Percentiles rank a stretch among this genome's conserved stretches.
Conservation (phyloP, 2,113 vertebrate species). For the Halichoerus grypus region DNA sequence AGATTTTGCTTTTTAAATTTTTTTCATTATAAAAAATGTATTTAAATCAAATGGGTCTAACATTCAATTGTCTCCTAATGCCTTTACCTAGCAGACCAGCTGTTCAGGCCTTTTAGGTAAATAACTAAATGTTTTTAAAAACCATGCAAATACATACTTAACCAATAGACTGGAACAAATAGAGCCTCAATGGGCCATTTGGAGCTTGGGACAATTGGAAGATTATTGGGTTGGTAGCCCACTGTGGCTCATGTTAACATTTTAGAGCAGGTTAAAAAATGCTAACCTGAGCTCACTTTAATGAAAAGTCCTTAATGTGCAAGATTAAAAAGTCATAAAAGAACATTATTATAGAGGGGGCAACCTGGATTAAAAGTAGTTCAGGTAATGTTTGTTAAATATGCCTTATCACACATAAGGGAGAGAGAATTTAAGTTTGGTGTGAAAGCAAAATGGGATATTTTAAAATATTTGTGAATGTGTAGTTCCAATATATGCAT, state of each 20-base stretch:
- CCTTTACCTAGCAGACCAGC: slow-evolving; percentile 84
- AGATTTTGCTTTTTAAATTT: slow-evolving; percentile 78
- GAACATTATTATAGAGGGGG: slow-evolving; percentile 62
- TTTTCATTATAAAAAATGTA: slow-evolving; percentile 77
- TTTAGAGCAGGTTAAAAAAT: slow-evolving; percentile 77
- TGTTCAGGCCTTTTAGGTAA: slow-evolving; percentile 84
- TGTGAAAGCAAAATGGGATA: slow-evolving; percentile 41
- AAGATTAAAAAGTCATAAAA: slow-evolving; percentile 81
- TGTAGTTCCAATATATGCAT: neutral
- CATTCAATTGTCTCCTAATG: slow-evolving; percentile 76
- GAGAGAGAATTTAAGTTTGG: neutral
- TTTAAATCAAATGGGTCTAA: slow-evolving; percentile 82
- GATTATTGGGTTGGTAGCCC: slow-evolving; percentile 77
- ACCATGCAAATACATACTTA: slow-evolving; percentile 82
- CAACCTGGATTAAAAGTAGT: slow-evolving; percentile 67
- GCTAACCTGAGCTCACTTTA: slow-evolving; percentile 74
- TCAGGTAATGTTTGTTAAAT: slow-evolving; percentile 71
- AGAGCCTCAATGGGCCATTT: slow-evolving; percentile 75
- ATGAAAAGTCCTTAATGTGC: slow-evolving; percentile 77
- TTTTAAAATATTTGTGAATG: neutral
- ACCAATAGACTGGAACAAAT: slow-evolving; percentile 84
- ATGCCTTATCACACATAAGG: slow-evolving; percentile 13
- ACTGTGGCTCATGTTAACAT: slow-evolving; percentile 67
- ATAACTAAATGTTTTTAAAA: slow-evolving; percentile 86
- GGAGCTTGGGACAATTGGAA: slow-evolving; percentile 80